Percentiles rank a stretch among this genome's conserved stretches.
phyloP scores from a whole-genome alignment of 2,797 vertebrate genomes.

The Eurystomus glaucurus region DNA sequence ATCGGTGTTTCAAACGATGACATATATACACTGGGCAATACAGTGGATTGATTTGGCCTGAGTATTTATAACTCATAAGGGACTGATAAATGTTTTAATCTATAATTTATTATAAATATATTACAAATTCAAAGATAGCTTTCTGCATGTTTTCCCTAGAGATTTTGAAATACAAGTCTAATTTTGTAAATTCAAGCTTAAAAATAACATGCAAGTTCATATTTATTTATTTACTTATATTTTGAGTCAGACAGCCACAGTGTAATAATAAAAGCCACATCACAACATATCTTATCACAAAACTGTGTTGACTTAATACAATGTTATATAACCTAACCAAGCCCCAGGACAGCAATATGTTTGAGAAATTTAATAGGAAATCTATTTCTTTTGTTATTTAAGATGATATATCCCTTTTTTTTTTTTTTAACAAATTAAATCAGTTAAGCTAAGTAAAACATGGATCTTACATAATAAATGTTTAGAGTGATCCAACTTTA shows the following conservation, averaged over 20 bases:
- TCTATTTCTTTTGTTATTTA: not conserved
- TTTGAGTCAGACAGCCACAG: not conserved
- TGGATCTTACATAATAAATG: not conserved
- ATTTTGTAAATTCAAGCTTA: not conserved
- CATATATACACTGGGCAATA: not conserved
- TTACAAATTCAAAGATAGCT: not conserved
- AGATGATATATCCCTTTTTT: not conserved
- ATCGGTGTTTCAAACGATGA: not conserved
- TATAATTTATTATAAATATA: not conserved
- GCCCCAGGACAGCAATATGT: not conserved
- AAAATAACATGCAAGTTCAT: not conserved
- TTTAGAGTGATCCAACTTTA: not conserved
- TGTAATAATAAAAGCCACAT: not conserved
- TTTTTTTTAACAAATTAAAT: not conserved
- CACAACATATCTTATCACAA: not conserved
- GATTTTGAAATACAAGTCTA: not conserved
- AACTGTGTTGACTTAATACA: not conserved
- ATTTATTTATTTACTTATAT: not conserved
- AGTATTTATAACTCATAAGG: not conserved
- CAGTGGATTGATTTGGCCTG: not conserved
- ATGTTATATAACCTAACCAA: not conserved
- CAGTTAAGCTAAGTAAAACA: not conserved
- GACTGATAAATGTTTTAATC: not conserved
- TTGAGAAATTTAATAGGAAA: not conserved
- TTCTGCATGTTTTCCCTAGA: not conserved